Percentiles rank a stretch among this genome's conserved stretches.
Conservation (phyloP, 1,140 invertebrate genomes). For the Scylla paramamosain region DNA sequence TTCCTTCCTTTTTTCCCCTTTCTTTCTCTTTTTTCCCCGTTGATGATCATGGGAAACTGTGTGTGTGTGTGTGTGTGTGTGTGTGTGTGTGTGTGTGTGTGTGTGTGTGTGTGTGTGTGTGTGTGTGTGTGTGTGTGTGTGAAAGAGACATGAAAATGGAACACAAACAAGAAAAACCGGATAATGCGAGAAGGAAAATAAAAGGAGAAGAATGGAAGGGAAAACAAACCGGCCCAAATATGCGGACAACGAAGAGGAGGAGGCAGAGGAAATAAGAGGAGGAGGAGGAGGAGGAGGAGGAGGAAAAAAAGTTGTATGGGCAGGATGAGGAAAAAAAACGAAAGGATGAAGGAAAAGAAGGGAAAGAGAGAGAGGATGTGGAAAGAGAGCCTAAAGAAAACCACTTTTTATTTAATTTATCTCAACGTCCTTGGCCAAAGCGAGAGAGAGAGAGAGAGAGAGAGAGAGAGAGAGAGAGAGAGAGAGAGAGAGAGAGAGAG, state of each 20-base stretch:
- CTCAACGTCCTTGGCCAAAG: neutral
- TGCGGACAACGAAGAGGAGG: neutral
- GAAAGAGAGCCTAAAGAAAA: neutral
- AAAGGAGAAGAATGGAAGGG: neutral
- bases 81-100: no score
- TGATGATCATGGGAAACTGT: slow-evolving; percentile 7
- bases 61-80: no score
- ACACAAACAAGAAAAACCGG: neutral
- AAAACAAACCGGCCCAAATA: neutral
- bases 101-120: no score
- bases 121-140: neutral
- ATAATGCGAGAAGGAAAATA: neutral
- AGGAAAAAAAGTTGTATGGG: no score
- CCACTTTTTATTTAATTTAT: no score
- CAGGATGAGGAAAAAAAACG: neutral
- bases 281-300: neutral
- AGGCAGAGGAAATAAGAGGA: neutral
- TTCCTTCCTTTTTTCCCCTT: neutral
- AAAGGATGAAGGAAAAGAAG: neutral
- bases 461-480: neutral
- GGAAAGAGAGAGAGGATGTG: neutral
- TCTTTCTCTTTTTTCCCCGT: neutral
- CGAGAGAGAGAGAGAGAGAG: neutral
- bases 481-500: slow-evolving; percentile 12
- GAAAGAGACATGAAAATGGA: neutral